These are phyloP conservation scores for Saimiri boliviensis DNA, from an alignment of 2,113 vertebrate genomes.

Conservation along the genomic window DNA sequence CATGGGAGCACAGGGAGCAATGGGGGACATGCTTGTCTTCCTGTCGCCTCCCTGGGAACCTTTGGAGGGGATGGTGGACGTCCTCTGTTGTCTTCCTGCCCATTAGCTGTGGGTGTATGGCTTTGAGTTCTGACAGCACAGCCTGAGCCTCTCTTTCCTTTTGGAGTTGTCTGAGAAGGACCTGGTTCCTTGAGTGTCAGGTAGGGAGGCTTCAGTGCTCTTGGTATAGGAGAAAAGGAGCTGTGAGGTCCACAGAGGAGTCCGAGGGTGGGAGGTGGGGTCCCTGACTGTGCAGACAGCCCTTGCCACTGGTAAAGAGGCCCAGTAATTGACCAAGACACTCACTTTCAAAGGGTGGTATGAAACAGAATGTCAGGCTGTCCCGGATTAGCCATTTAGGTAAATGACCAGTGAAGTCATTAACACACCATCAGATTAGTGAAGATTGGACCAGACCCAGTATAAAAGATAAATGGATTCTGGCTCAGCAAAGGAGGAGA, in stretches of 20 bases:
- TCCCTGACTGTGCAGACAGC: background rate
- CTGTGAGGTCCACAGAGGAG: too few relatives aligned
- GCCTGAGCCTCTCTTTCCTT: background rate
- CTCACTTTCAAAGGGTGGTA: background rate
- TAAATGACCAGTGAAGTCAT: background rate
- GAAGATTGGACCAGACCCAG: background rate
- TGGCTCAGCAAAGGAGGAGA: background rate
- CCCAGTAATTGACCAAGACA: background rate
- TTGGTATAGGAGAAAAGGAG: too few relatives aligned
- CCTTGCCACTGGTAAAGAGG: background rate
- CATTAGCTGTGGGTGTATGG: fast-evolving
- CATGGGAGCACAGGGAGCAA: fast-evolving
- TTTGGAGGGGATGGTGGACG: background rate
- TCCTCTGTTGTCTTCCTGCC: background rate
- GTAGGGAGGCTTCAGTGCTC: background rate
- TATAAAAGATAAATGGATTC: background rate
- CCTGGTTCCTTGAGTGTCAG: background rate
- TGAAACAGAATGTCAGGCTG: background rate
- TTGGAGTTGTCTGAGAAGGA: background rate
- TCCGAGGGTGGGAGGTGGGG: background rate
- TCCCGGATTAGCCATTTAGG: background rate
- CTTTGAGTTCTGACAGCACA: background rate
- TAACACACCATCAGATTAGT: background rate
- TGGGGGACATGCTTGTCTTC: background rate
- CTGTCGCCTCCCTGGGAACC: background rate